Base-by-base conservation (phyloP, 2,797 vertebrate genomes). In the Atherinosoma microstoma region DNA sequence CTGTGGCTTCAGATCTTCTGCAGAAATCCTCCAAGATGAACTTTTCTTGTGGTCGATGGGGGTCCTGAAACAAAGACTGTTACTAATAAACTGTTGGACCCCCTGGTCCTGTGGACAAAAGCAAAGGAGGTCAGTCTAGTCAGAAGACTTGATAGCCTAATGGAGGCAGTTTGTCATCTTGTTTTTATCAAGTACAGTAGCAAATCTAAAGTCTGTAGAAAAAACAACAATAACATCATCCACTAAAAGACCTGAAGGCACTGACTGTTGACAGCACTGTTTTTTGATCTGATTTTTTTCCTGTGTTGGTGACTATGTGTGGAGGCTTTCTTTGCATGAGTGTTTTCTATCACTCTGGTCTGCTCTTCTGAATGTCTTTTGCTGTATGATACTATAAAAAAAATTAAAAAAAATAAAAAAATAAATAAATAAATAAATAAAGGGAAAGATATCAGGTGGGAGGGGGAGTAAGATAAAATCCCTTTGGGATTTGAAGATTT, bases 291-390 rank as follows among this genome's bases (percentile, higher is more conserved):
- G 83, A 90, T 79, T 87, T 27, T 56, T 56, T 87, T 88, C 85
- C 82, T 74, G 92, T 93, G 90, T 91, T 92, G 75, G 91, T 93
- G 90, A 90, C 83, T 88, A 53, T 79, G 80, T 91, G 84, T 91
- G 81, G 91, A 85, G 86, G 80, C 90, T 94, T 93, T 87, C 86
- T 90, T 94, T 96, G 97, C 97, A 97, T 96, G 96, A 95, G 94
- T 95, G 87, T 94, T 93, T 94, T 93, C 86, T 82, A 83, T 86
- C 89, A 83, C 71, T 83, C 49, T 45, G 77, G 91, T 91, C 92
- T 89, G 94, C 90, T 89, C 87, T 81, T 89, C 76, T 93, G 95
- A 95, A 93, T 93, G 93, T 95, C 90, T 91, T 87, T 84, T 90
- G 82, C 82, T 89, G 81, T 93, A 82, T 65, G 86, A 90, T 87